phyloP scores from a whole-genome alignment of 2,113 vertebrate species.

The Struthidea cinerea region DNA sequence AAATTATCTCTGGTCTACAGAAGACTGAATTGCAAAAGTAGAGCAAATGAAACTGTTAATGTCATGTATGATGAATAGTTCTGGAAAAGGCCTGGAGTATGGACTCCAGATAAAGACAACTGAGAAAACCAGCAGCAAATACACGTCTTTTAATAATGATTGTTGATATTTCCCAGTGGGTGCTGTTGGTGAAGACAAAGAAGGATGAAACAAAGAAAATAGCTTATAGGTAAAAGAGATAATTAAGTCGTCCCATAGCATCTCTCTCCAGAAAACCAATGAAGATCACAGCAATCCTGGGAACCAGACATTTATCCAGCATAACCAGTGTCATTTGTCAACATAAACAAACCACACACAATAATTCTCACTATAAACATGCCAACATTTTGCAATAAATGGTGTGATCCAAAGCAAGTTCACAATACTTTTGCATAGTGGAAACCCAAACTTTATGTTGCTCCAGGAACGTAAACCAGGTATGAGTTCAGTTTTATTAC shows the following conservation, averaged over 20 bases:
- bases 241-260: background rate
- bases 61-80: background rate
- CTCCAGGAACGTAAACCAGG: background rate
- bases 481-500: background rate
- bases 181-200: background rate
- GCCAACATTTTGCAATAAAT: background rate
- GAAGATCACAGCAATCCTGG: background rate
- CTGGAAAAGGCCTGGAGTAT: background rate
- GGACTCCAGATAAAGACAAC: background rate
- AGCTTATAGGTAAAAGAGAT: background rate
- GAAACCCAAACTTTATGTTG: background rate
- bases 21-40: background rate
- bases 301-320: background rate
- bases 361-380: background rate
- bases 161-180: background rate
- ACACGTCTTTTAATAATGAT: background rate
- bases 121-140: background rate
- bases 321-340: background rate
- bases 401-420: background rate
- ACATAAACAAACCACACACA: background rate
- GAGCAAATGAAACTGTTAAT: background rate
- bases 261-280: background rate
- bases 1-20: background rate
- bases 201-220: background rate
- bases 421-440: background rate